phyloP scores from a whole-genome alignment of 1,140 invertebrate genomes.

The Proales similis region DNA sequence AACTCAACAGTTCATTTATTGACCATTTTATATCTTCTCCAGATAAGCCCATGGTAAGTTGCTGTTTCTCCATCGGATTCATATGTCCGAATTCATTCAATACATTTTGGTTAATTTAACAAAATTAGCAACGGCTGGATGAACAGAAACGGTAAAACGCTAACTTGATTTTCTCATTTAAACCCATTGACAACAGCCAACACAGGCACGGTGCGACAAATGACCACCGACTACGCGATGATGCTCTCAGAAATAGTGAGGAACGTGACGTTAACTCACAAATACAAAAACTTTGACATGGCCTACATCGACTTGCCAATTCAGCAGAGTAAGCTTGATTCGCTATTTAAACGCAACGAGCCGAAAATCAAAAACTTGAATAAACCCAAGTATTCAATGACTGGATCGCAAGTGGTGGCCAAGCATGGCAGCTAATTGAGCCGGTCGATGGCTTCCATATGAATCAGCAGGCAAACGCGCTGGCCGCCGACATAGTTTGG shows the following conservation, averaged over 20 bases:
- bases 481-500: conserved; percentile 51
- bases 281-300: conserved; percentile 50
- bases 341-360: neutral
- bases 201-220: conserved; percentile 13
- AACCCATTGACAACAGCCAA: neutral
- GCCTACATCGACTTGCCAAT: conserved; percentile 53
- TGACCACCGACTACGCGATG: conserved; percentile 44
- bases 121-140: conserved; percentile 50
- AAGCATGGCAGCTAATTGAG: conserved; percentile 54
- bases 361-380: neutral
- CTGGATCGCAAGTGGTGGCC: conserved; percentile 48
- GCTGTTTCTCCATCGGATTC: too few relatives aligned
- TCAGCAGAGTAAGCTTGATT: conserved; percentile 42
- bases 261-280: conserved; percentile 44
- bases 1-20: neutral
- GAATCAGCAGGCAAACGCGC: conserved; percentile 43
- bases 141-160: conserved; percentile 52
- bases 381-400: conserved; percentile 46
- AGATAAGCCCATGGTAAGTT: conserved; percentile 28
- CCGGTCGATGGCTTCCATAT: conserved; percentile 57
- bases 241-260: conserved; percentile 48
- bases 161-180: conserved; percentile 42
- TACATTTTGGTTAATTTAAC: neutral
- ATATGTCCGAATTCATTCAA: neutral
- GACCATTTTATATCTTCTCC: neutral